These are phyloP conservation scores for Philaethria dido DNA, from an alignment of 2,888 invertebrate genomes.

Conservation along the genomic window DNA sequence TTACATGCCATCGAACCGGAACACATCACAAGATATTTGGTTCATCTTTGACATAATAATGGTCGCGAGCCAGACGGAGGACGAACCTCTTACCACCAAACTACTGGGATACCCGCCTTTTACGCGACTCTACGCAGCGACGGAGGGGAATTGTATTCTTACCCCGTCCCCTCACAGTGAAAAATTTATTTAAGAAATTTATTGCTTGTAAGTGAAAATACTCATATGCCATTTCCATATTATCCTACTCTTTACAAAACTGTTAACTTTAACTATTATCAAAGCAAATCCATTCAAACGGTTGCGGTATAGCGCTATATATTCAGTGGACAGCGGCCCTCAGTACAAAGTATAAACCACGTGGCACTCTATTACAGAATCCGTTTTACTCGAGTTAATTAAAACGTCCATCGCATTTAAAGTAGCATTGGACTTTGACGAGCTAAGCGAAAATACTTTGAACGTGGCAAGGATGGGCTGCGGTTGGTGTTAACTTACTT, in stretches of 20 bases:
- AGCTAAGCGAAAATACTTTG: conserved; percentile 7
- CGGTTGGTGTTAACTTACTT: background rate
- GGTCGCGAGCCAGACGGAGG: no score
- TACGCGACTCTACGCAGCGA: no score
- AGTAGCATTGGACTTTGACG: conserved; percentile 19
- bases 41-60: no score
- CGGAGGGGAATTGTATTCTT: no score
- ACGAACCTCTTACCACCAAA: no score
- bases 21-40: no score
- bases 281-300: conserved; percentile 3
- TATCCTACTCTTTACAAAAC: no score
- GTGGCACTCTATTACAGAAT: conserved; percentile 43
- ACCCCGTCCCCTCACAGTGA: no score
- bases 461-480: background rate
- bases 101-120: no score
- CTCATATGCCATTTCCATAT: background rate
- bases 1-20: no score
- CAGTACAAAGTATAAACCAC: conserved; percentile 21
- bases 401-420: conserved; percentile 57
- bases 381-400: conserved; percentile 57
- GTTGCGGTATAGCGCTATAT: conserved; percentile 11
- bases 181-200: no score
- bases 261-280: background rate
- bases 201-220: no score
- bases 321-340: background rate